phyloP scores from a whole-genome alignment of 2,888 invertebrate species.

The Argyresthia albistria region DNA sequence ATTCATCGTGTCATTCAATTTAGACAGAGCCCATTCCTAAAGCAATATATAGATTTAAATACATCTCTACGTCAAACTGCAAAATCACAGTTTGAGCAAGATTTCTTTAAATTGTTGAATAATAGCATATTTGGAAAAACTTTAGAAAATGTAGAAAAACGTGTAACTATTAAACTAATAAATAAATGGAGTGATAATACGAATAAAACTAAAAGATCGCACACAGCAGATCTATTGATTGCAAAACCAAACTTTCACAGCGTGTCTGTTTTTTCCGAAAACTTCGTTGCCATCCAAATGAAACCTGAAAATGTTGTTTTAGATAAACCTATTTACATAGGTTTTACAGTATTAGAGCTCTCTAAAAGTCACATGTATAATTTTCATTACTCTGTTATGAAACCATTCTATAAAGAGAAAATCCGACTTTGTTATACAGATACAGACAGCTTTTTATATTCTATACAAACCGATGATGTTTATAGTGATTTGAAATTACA shows the following conservation, averaged over 20 bases:
- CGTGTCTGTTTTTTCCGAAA: slow-evolving; percentile 4
- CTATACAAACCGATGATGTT: slow-evolving; percentile 6
- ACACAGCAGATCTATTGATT: slow-evolving; percentile 2
- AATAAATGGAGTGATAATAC: slow-evolving; percentile 6
- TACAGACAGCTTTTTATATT: slow-evolving; percentile 10
- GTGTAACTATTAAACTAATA: slow-evolving; percentile 8
- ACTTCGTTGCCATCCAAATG: slow-evolving; percentile 14
- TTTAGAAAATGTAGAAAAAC: too few relatives aligned
- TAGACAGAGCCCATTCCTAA: too few relatives aligned
- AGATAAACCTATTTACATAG: slow-evolving; percentile 5
- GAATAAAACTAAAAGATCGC: slow-evolving; percentile 2
- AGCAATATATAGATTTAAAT: too few relatives aligned
- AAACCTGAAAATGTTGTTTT: slow-evolving; percentile 2
- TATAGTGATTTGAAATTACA: slow-evolving; percentile 4
- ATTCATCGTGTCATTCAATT: slow-evolving; percentile 22
- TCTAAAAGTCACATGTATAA: slow-evolving; percentile 6
- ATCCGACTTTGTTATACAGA: slow-evolving; percentile 9
- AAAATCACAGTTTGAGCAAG: too few relatives aligned
- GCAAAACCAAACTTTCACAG: slow-evolving; percentile 3
- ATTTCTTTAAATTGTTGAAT: too few relatives aligned
- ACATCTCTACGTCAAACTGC: too few relatives aligned
- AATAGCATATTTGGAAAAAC: too few relatives aligned
- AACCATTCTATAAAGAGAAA: slow-evolving; percentile 3
- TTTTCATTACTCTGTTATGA: slow-evolving; percentile 8
- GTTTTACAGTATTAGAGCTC: slow-evolving; percentile 7